Percentiles rank a stretch among this genome's conserved stretches.
phyloP scores from a whole-genome alignment of 2,113 vertebrate species.

The Rattus norvegicus region DNA sequence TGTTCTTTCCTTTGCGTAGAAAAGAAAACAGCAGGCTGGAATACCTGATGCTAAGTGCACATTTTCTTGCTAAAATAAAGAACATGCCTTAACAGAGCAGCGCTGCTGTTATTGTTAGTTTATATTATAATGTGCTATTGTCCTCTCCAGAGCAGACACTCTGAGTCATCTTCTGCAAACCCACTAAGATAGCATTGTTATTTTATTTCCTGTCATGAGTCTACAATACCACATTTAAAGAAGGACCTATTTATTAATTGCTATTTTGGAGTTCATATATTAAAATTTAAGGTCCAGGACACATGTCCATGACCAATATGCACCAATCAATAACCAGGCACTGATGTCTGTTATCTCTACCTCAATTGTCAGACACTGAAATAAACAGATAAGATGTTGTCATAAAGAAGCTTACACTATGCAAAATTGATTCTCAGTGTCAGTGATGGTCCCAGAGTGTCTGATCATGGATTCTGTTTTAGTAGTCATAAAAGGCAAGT shows the following conservation, averaged over 20 bases:
- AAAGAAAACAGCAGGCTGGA: neutral
- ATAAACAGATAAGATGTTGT: neutral
- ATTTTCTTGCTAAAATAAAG: conserved; percentile 42
- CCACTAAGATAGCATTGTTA: neutral
- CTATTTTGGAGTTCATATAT: neutral
- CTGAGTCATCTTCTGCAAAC: conserved; percentile 25
- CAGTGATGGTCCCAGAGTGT: too few relatives aligned
- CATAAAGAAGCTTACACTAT: neutral
- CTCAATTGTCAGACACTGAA: neutral
- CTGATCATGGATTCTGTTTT: neutral
- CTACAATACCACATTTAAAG: neutral
- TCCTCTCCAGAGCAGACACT: conserved; percentile 32
- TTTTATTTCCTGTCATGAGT: conserved; percentile 20
- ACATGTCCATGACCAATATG: neutral
- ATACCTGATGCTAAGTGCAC: conserved; percentile 51
- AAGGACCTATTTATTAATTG: neutral
- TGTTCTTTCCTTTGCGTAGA: conserved; percentile 61
- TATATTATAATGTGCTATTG: conserved; percentile 23
- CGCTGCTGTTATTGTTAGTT: conserved; percentile 34
- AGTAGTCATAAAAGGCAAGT: neutral
- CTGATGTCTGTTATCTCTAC: neutral
- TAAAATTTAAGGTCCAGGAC: neutral
- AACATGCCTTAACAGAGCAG: conserved; percentile 14
- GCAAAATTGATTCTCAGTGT: neutral
- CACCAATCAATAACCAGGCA: neutral